Evolutionary conservation across 2,888 invertebrate species (phyloP), one percentile per base, ranked within the genome.

Genomic region (Eilema caniola): DNA sequence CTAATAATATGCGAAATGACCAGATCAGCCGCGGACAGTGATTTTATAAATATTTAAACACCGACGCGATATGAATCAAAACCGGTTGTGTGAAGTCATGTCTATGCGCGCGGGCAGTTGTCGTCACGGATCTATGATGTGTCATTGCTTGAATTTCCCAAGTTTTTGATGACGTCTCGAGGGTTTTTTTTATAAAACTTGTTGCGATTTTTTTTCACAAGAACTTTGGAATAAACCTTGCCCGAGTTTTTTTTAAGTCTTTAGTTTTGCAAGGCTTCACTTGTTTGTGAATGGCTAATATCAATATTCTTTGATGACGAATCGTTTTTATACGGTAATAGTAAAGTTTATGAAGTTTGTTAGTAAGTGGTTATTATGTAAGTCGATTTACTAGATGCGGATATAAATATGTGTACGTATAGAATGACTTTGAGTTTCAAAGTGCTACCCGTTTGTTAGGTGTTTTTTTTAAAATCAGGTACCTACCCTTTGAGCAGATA

Each of bases 51-150:
- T 77, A 74, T 75, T 71, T 67, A 61, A 65, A 70, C 69, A 63
- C 31, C 71, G 63, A 72, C 76, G 73, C 73, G 77, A 57, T 66
- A 72, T 76, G 77, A 80, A 80, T 82, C 75, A 77, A 76, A 86
- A 86, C 86, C 84, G 82, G 86, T 86, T 41, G n/a, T 60, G 59
- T 66, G 66, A 66, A 66, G 66, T 66, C 59, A 66, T 60, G 20
- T 25, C 74, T 31, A 53, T 78, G 82, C 53, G 57, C 23, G 62
- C 65, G 72, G 72, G 74, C 71, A 63, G 47, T 37, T 74, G 72
- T 77, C 85, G 86, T 86, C 84, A 85, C 81, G 74, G 71, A 81
- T 76, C 62, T 78, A 75, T 62, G 67, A 79, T 80, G 80, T 25
- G 57, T 59, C 73, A 79, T 82, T 63, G 74, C 80, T 78, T 71